Evolutionary conservation across 2,797 vertebrate genomes (phyloP).

Genomic region (Luscinia megarhynchos): DNA sequence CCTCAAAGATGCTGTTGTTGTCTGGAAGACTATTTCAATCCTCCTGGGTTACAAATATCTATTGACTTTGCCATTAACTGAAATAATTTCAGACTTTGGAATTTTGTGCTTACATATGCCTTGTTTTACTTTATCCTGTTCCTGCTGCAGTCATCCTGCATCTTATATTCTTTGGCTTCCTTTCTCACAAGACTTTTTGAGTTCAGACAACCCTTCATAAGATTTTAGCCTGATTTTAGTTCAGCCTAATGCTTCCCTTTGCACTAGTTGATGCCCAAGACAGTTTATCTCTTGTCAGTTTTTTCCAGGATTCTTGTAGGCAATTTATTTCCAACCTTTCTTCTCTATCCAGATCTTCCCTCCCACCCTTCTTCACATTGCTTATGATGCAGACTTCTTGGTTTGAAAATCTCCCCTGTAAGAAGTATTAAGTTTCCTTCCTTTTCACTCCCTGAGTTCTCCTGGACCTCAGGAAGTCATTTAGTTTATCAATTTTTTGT

Average conservation of each 20-base stretch:
- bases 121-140: not conserved
- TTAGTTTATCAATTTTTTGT: not conserved
- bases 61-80: not conserved
- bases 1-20: not conserved
- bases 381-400: not conserved
- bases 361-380: not conserved
- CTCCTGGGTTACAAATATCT: not conserved
- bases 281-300: not conserved
- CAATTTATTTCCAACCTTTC: not conserved
- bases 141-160: not conserved
- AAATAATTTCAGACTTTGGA: not conserved
- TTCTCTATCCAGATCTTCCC: not conserved
- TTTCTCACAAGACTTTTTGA: not conserved
- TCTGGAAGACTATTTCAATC: not conserved
- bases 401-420: not conserved
- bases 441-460: not conserved
- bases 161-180: not conserved
- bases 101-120: not conserved
- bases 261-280: not conserved
- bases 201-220: not conserved
- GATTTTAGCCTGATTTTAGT: not conserved
- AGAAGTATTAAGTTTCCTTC: not conserved
- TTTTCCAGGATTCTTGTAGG: not conserved
- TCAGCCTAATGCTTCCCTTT: not conserved
- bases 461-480: not conserved